Conservation (phyloP, 2,888 invertebrate species). For the Patella depressa region DNA sequence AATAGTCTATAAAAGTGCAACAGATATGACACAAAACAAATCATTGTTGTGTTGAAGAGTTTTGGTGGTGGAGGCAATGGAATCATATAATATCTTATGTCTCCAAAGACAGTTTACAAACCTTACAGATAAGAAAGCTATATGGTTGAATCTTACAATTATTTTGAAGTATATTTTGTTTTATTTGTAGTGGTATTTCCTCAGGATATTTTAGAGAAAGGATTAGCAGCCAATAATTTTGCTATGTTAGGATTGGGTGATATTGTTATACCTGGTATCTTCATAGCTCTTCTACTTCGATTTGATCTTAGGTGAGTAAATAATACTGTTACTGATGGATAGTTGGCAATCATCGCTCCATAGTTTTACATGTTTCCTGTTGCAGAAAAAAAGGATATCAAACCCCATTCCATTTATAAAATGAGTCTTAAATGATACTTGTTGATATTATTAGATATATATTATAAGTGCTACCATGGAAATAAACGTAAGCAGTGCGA, state of each 20-base stretch:
- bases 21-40: no score
- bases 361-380: not conserved
- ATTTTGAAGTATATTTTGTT: no score
- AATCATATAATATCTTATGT: no score
- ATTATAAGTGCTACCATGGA: no score
- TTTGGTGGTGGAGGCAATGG: no score
- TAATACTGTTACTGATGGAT: not conserved
- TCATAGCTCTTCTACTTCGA: slow-evolving; percentile 94
- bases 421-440: not conserved
- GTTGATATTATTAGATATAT: not conserved
- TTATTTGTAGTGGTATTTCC: slow-evolving; percentile 90
- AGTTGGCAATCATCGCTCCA: not conserved
- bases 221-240: slow-evolving; percentile 87
- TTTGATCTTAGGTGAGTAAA: slow-evolving; percentile 83
- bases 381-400: not conserved
- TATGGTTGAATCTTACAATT: no score
- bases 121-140: no score
- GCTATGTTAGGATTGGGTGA: slow-evolving; percentile 99
- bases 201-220: slow-evolving; percentile 95
- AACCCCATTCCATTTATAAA: not conserved
- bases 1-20: no score
- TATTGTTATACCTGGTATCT: slow-evolving; percentile 99
- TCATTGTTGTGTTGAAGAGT: no score
- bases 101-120: no score
- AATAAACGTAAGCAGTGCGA: no score